Conservation (phyloP, 2,113 vertebrate species). For the Hoplias malabaricus region DNA sequence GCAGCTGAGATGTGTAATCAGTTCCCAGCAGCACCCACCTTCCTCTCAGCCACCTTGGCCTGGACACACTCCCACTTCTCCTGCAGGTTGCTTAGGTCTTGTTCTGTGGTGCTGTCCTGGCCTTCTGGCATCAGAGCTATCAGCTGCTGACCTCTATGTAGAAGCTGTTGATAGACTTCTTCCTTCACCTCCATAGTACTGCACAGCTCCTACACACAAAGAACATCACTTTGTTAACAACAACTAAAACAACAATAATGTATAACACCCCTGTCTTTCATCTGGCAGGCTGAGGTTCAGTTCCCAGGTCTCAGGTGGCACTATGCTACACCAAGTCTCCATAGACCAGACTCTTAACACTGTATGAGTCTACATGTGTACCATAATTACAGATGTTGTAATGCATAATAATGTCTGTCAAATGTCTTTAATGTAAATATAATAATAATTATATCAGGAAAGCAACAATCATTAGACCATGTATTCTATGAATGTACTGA, state of each 20-base stretch:
- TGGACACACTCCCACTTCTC: constrained; percentile 93
- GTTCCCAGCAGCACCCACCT: constrained; percentile 69
- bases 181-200: constrained; percentile 87
- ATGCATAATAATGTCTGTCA: too few relatives aligned
- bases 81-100: constrained; percentile 89
- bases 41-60: constrained; percentile 88
- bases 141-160: constrained; percentile 86
- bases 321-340: too few relatives aligned
- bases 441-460: too few relatives aligned
- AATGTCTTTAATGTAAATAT: too few relatives aligned
- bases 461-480: too few relatives aligned
- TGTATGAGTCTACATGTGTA: too few relatives aligned
- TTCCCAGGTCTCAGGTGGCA: too few relatives aligned
- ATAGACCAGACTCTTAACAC: too few relatives aligned
- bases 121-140: constrained; percentile 79
- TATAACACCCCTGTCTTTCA: too few relatives aligned
- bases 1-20: neutral
- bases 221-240: neutral
- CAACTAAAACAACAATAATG: neutral
- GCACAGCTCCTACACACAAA: constrained; percentile 85
- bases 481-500: too few relatives aligned
- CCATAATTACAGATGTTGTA: too few relatives aligned
- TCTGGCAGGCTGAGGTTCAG: too few relatives aligned
- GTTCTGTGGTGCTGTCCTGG: constrained; percentile 87
- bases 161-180: constrained; percentile 81